Conservation (phyloP, 2,888 invertebrate genomes). For the Biston stratarius region DNA sequence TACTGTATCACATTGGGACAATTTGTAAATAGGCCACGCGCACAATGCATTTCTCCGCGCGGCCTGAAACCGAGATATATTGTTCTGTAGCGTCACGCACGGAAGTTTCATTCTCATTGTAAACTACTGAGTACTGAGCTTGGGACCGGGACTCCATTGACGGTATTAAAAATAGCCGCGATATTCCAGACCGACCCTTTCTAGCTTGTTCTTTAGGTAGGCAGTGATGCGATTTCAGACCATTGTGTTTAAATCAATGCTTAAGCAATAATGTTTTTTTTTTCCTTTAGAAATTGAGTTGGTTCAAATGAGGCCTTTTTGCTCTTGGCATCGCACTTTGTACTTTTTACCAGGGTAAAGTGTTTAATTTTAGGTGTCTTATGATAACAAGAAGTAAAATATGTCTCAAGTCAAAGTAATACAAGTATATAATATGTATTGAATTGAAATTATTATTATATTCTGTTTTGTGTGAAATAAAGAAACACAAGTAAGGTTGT, state of each 20-base stretch:
- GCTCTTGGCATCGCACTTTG: too few species aligned
- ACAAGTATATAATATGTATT: too few species aligned
- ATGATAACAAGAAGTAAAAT: too few species aligned
- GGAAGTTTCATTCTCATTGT: conserved; percentile 66
- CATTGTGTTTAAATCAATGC: neutral
- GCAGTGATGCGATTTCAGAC: conserved; percentile 4
- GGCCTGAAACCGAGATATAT: conserved; percentile 64
- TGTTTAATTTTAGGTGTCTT: too few species aligned
- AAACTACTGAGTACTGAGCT: conserved; percentile 36
- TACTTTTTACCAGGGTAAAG: too few species aligned
- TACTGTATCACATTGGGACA: conserved; percentile 46
- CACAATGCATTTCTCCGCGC: conserved; percentile 71
- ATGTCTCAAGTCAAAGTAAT: too few species aligned
- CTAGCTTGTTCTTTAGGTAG: neutral
- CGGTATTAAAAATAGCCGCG: conserved; percentile 33
- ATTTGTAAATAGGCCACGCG: conserved; percentile 69
- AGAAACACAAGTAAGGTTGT: too few species aligned
- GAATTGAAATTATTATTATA: too few species aligned
- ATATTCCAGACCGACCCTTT: conserved; percentile 12
- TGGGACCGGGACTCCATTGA: conserved; percentile 35
- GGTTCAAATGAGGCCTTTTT: too few species aligned
- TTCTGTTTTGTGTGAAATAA: too few species aligned
- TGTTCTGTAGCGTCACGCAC: conserved; percentile 61
- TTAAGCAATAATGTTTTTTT: neutral
- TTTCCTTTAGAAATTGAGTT: too few species aligned